Conservation (phyloP, 2,113 vertebrate species). For the Lepus americanus region DNA sequence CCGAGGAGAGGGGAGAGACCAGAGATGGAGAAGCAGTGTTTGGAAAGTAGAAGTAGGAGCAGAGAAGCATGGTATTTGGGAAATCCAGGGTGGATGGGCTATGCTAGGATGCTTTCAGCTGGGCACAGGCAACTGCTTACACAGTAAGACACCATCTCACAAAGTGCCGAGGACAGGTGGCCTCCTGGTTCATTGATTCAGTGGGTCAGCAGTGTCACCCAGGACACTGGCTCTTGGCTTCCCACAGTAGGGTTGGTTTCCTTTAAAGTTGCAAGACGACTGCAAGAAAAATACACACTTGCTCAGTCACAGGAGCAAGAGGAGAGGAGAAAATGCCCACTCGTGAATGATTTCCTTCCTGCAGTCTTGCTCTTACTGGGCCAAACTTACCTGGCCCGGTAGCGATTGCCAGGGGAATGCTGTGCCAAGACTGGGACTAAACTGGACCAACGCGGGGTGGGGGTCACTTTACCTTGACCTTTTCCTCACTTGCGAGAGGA, state of each 20-base stretch:
- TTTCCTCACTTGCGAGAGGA: neutral
- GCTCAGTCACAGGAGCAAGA: conserved; percentile 5
- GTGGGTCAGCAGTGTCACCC: neutral
- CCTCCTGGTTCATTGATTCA: neutral
- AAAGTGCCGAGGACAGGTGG: conserved; percentile 38
- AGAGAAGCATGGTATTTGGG: neutral
- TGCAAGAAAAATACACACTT: neutral
- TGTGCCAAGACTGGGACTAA: neutral
- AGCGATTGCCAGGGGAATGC: neutral
- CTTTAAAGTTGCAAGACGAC: neutral
- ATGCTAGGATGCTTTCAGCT: conserved; percentile 40
- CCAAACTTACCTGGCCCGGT: neutral
- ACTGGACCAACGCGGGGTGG: neutral
- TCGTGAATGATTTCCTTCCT: conserved; percentile 26
- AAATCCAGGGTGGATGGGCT: neutral
- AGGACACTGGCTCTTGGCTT: conserved; percentile 28
- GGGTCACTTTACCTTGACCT: neutral
- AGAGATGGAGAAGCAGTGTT: conserved; percentile 15
- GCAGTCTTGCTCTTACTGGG: conserved; percentile 34
- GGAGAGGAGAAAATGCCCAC: neutral
- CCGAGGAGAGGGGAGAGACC: neutral
- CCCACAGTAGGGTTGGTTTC: neutral
- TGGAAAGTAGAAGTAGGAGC: neutral
- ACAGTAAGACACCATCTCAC: conserved; percentile 36
- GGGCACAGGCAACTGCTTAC: conserved; percentile 12